Conservation (phyloP, 2,113 vertebrate species). For the Ageneiosus marmoratus region DNA sequence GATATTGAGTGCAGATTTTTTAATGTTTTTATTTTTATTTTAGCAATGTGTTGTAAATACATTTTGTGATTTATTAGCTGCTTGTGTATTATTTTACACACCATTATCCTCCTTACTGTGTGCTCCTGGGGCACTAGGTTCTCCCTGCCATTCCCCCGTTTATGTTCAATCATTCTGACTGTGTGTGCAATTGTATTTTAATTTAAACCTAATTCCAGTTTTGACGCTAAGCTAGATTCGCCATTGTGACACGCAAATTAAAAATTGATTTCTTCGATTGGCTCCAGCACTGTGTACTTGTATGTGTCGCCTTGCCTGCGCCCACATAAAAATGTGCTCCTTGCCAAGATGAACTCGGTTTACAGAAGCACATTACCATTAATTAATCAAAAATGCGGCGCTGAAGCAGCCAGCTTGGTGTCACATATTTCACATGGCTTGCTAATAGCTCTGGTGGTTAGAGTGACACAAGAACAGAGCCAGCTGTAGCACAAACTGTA, state of each 20-base stretch:
- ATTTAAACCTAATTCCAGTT: constrained; percentile 65
- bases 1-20: no score
- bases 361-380: neutral
- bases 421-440: neutral
- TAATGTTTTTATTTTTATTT: no score
- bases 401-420: neutral
- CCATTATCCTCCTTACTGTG: neutral
- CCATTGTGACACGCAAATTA: constrained; percentile 72
- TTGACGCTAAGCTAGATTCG: constrained; percentile 61
- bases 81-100: neutral
- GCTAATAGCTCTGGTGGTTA: neutral
- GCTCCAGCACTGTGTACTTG: constrained; percentile 52
- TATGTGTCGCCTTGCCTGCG: neutral
- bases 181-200: constrained; percentile 54
- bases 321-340: constrained; percentile 2
- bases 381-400: neutral
- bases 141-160: constrained; percentile 8
- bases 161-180: constrained; percentile 8
- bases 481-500: neutral
- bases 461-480: neutral
- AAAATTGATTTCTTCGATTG: constrained; percentile 77
- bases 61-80: neutral
- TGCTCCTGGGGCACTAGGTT: neutral
- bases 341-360: neutral
- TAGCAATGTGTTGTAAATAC: no score